phyloP scores from a whole-genome alignment of 2,888 invertebrate species.

The Ctenicera cuprea region DNA sequence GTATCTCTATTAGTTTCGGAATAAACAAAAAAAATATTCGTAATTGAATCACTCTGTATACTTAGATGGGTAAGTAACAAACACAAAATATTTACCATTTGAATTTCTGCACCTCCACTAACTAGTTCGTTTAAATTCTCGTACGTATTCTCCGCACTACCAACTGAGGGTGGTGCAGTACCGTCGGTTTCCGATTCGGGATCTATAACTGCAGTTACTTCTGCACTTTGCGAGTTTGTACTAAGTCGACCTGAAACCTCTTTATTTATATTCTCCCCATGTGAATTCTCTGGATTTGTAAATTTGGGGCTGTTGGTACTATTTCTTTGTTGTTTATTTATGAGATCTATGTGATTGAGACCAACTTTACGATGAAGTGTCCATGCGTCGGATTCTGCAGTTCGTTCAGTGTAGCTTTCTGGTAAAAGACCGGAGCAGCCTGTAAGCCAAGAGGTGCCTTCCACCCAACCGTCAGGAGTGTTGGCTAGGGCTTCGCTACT shows the following conservation, averaged over 20 bases:
- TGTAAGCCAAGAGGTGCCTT: conserved; percentile 89
- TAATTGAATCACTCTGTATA: too few species aligned
- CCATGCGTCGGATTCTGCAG: conserved; percentile 94
- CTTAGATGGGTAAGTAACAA: too few species aligned
- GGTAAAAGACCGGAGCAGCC: conserved; percentile 88
- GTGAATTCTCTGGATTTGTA: neutral
- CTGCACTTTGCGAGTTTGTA: conserved; percentile 14
- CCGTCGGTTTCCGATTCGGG: conserved; percentile 12
- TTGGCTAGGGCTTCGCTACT: conserved; percentile 83
- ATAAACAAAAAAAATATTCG: too few species aligned
- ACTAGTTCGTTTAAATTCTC: conserved; percentile 31
- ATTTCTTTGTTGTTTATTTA: conserved; percentile 17
- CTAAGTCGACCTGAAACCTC: conserved; percentile 3
- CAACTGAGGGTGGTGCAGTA: neutral
- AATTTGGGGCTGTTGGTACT: conserved; percentile 33
- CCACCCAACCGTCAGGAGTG: conserved; percentile 91
- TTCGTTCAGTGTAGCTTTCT: conserved; percentile 87
- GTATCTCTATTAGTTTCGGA: too few species aligned
- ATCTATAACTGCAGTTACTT: conserved; percentile 8
- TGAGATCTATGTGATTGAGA: conserved; percentile 65
- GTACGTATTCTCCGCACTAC: conserved; percentile 34
- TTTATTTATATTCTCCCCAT: conserved; percentile 27
- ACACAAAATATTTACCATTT: conserved; percentile 15
- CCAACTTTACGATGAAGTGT: conserved; percentile 86
- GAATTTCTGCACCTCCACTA: conserved; percentile 10